Conservation (phyloP, 2,888 invertebrate species). For the Salpingus planirostris region DNA sequence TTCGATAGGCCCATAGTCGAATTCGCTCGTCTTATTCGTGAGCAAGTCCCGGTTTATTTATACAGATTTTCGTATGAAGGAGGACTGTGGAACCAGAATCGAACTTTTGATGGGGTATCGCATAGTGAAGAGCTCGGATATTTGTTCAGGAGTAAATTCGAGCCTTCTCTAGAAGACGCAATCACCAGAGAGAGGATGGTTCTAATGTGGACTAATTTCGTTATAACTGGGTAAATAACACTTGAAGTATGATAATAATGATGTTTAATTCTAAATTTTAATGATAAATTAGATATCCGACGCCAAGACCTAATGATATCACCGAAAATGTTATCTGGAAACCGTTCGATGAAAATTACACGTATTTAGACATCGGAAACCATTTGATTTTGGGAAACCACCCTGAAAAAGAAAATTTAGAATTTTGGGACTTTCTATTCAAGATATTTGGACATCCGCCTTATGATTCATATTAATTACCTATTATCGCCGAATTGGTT, state of each 20-base stretch:
- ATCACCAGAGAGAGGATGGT: neutral
- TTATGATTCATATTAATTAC: neutral
- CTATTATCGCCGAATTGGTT: too few relatives aligned
- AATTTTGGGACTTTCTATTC: neutral
- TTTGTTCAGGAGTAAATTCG: neutral
- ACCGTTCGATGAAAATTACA: neutral
- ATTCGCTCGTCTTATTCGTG: too few relatives aligned
- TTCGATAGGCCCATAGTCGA: too few relatives aligned
- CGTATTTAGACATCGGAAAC: neutral
- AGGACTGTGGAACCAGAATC: too few relatives aligned
- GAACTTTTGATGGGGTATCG: neutral
- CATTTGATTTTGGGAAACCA: neutral
- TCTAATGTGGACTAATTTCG: neutral
- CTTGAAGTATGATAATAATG: too few relatives aligned
- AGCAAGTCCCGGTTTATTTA: too few relatives aligned
- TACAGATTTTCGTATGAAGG: too few relatives aligned
- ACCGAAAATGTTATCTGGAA: neutral
- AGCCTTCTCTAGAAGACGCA: neutral
- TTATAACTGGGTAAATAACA: neutral
- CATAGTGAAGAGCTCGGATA: neutral
- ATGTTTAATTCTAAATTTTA: too few relatives aligned
- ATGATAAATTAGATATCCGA: too few relatives aligned
- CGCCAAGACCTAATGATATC: too few relatives aligned
- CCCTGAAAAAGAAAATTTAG: neutral
- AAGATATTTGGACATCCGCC: neutral